Percentiles rank a stretch among this genome's conserved stretches.
Conservation (phyloP, 1,140 invertebrate species). For the Pseudomyrmex dendroicus region DNA sequence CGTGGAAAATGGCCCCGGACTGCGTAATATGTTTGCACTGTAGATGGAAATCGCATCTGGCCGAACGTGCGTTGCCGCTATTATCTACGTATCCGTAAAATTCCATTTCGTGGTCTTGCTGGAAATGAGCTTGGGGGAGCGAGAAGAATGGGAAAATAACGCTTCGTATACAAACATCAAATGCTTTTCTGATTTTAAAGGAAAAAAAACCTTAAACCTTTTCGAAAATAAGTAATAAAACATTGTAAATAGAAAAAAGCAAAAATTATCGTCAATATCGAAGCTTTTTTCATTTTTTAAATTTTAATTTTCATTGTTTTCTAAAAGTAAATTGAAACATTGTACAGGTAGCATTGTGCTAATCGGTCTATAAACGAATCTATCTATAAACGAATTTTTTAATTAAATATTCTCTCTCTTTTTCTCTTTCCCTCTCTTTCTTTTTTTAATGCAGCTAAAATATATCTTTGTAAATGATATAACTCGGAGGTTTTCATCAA, state of each 20-base stretch:
- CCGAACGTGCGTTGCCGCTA: neutral
- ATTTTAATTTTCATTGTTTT: neutral
- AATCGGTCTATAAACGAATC: neutral
- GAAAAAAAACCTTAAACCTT: neutral
- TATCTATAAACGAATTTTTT: too few relatives aligned
- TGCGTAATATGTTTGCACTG: slow-evolving; percentile 16
- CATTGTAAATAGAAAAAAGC: neutral
- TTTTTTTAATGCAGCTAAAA: slow-evolving; percentile 7
- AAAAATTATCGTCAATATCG: neutral
- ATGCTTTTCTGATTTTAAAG: neutral
- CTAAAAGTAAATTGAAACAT: neutral
- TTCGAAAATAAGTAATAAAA: neutral
- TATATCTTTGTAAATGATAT: slow-evolving; percentile 10
- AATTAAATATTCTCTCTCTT: too few relatives aligned
- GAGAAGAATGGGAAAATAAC: neutral
- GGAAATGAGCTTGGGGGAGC: neutral
- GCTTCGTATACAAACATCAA: neutral
- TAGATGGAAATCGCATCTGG: slow-evolving; percentile 2
- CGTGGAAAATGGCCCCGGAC: slow-evolving; percentile 32
- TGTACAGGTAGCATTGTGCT: too few relatives aligned
- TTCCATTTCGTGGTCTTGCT: neutral
- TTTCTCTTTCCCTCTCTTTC: too few relatives aligned
- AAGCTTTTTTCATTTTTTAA: too few relatives aligned
- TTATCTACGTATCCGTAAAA: slow-evolving; percentile 35
- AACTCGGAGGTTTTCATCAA: slow-evolving; percentile 7